Evolutionary conservation across 2,888 invertebrate species (phyloP), one percentile per base, ranked within the genome.

Genomic region (Pristionchus arcanus): DNA sequence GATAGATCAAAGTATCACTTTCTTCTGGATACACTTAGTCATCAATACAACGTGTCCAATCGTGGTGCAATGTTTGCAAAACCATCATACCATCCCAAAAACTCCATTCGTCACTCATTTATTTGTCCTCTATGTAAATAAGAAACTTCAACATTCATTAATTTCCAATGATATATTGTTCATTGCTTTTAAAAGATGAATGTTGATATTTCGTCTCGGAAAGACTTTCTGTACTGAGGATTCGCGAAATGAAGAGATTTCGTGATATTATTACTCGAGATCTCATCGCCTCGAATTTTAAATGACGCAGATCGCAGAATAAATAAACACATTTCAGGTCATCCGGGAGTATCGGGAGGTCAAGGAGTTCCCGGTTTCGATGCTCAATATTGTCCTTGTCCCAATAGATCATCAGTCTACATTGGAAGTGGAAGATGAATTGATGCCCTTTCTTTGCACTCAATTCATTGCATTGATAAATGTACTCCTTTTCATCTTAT

Each of bases 351-450:
- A 5, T 19, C 4, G 7, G 55, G 59, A 34, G 84, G 59, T 16
- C 34, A 31, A 25, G 84, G 84, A 59, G 21, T 63, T 9, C 84
- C 84, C 21, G 84, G 84, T 19, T 34, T 19, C 84, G 84, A 84
- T 34, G 84, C 84, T 11, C 5, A 19, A 25, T 84, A 84, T 34
- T 84, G 84, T 34, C 59, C 84, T 19, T 84, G 84, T 59, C 84
- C 84, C 4, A 9, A 34, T 21, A 21, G 84, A 59, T 59, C 84
- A 13, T 28, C 84, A 59, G 84, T 84, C 21, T 84, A 84, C 28
- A 55, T 84, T 49, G 81, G 81, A 49, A 15, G 25, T 13, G 81
- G 34, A 25, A 49, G 49, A 81, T 81, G 49, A 81, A 49, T 7
- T 16, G 37, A 34, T 34, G 37, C 21, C 9, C 74, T 74, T 25